phyloP scores from a whole-genome alignment of 2,888 invertebrate genomes.

The Nephrotoma appendiculata region DNA sequence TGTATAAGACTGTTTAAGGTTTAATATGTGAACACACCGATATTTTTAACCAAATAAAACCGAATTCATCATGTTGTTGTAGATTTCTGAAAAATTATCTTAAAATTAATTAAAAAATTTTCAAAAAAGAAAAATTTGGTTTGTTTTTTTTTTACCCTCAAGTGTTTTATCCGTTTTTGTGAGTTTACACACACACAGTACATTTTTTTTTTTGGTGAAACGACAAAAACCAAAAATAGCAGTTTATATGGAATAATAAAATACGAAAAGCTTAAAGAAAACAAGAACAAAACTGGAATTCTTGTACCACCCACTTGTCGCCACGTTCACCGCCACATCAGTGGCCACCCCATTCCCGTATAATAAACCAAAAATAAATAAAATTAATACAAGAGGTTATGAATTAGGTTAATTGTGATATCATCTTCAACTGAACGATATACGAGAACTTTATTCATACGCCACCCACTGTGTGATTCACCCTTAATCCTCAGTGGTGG shows the following conservation, averaged over 20 bases:
- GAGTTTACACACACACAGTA: background rate
- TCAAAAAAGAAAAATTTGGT: background rate
- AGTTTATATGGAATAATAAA: background rate
- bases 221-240: background rate
- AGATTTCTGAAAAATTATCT: background rate
- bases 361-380: background rate
- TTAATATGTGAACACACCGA: background rate
- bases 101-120: background rate
- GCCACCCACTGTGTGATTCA: background rate
- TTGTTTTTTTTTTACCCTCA: background rate
- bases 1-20: background rate
- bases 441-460: background rate
- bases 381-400: background rate
- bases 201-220: background rate
- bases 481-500: background rate
- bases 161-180: background rate
- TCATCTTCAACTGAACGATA: background rate
- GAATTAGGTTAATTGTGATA: background rate
- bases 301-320: background rate
- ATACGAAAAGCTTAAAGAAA: background rate
- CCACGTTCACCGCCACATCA: background rate
- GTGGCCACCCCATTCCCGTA: background rate
- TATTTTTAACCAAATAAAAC: background rate
- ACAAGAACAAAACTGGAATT: background rate
- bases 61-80: background rate